Conservation (phyloP, 2,113 vertebrate genomes). For the Saccopteryx bilineata region DNA sequence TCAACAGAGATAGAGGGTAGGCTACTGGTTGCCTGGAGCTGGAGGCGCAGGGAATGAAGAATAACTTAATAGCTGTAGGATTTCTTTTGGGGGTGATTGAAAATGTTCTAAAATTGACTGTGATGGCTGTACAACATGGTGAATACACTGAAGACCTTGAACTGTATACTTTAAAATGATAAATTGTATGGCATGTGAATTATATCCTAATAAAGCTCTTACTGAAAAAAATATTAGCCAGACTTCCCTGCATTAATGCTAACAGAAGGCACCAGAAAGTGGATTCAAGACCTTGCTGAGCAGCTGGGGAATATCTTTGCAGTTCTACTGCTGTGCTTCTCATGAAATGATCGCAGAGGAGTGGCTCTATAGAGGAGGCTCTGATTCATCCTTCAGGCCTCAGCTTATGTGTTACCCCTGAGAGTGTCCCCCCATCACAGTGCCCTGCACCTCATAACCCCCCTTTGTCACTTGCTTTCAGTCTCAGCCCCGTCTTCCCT, state of each 20-base stretch:
- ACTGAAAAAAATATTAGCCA: background rate
- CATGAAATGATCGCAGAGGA: background rate
- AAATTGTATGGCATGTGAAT: background rate
- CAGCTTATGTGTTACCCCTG: background rate
- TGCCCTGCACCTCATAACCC: background rate
- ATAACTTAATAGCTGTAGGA: background rate
- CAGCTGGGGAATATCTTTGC: no score
- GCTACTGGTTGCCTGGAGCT: background rate
- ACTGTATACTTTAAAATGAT: background rate
- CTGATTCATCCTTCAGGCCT: background rate
- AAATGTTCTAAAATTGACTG: background rate
- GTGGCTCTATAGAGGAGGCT: background rate
- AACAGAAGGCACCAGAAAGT: background rate
- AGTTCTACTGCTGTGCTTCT: background rate
- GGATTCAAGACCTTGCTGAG: background rate
- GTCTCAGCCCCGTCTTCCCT: background rate
- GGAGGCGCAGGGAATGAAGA: no score
- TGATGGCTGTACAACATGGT: background rate
- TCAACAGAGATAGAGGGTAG: background rate
- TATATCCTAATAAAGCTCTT: background rate
- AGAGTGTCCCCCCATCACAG: background rate
- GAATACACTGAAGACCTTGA: background rate
- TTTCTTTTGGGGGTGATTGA: slow-evolving; percentile 11
- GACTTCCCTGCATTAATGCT: background rate
- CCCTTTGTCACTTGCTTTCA: background rate